phyloP scores from a whole-genome alignment of 2,113 vertebrate species.

The Balaenoptera acutorostrata region DNA sequence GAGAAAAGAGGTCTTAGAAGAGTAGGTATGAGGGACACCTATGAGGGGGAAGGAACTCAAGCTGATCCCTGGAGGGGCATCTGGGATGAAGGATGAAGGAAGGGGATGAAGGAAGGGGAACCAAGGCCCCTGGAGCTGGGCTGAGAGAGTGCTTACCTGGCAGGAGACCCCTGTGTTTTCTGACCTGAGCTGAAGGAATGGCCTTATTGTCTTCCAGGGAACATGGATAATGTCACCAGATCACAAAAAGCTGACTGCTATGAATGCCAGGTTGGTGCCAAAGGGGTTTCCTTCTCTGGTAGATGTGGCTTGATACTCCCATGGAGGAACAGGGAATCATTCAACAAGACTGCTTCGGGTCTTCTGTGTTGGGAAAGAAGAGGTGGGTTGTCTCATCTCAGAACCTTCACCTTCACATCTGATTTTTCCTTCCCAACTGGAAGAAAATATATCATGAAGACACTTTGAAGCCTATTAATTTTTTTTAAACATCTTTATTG shows the following conservation, averaged over 20 bases:
- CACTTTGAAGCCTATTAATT: no score
- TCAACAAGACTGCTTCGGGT: fast-evolving
- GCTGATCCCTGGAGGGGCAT: no score
- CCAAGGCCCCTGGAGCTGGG: neutral
- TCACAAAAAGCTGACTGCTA: neutral
- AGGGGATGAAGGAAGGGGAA: neutral
- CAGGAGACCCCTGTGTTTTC: no score
- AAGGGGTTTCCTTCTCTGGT: neutral
- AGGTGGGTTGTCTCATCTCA: neutral
- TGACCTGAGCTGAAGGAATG: neutral
- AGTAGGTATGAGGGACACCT: neutral
- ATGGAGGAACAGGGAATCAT: neutral
- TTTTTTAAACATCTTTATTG: no score
- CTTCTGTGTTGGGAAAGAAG: neutral
- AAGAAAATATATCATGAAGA: neutral
- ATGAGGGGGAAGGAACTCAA: neutral
- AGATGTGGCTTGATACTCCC: neutral
- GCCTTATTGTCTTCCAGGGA: neutral
- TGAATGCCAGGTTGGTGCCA: neutral
- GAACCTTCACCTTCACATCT: neutral
- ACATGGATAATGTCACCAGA: neutral
- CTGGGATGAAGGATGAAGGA: neutral
- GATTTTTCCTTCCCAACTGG: neutral
- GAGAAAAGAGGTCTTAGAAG: neutral
- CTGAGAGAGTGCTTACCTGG: neutral